These are phyloP conservation scores for Diglossa brunneiventris DNA, from an alignment of 2,113 vertebrate species.

Conservation along the genomic window DNA sequence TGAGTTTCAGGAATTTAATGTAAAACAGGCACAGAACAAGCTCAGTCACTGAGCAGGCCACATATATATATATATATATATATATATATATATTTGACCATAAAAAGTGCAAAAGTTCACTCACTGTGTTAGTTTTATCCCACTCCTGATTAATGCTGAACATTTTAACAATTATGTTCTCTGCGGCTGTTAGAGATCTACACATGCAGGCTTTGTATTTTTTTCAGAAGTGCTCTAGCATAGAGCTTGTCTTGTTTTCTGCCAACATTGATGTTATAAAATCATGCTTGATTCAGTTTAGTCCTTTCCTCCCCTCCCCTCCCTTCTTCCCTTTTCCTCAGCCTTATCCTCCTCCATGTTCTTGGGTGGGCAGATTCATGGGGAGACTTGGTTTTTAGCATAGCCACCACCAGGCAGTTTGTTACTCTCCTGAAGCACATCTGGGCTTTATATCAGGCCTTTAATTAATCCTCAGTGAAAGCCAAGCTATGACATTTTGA, in stretches of 20 bases:
- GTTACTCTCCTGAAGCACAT: conserved; percentile 90
- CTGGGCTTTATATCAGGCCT: conserved; percentile 99
- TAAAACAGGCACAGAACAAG: conserved; percentile 13
- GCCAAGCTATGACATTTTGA: conserved; percentile 97
- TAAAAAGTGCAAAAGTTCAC: conserved; percentile 41
- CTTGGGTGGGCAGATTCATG: conserved; percentile 83
- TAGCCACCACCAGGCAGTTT: conserved; percentile 77
- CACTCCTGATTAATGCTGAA: background rate
- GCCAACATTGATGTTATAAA: conserved; percentile 55
- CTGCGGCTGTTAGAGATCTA: background rate
- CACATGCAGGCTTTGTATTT: background rate
- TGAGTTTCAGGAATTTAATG: conserved; percentile 35
- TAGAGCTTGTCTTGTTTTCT: conserved; percentile 55
- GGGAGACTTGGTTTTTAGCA: conserved; percentile 73
- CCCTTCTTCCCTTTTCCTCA: conserved; percentile 36
- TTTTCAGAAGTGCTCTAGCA: conserved; percentile 38
- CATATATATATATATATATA: background rate
- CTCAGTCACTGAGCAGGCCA: background rate
- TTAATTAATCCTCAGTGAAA: conserved; percentile 99
- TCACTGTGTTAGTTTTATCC: conserved; percentile 34
- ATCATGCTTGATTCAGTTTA: conserved; percentile 48
- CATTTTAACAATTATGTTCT: conserved; percentile 39
- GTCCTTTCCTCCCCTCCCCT: conserved; percentile 30
- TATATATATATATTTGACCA: background rate
- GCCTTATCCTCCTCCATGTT: conserved; percentile 74